These are phyloP conservation scores for Anas acuta DNA, from an alignment of 2,797 vertebrate genomes.

Conservation along the genomic window DNA sequence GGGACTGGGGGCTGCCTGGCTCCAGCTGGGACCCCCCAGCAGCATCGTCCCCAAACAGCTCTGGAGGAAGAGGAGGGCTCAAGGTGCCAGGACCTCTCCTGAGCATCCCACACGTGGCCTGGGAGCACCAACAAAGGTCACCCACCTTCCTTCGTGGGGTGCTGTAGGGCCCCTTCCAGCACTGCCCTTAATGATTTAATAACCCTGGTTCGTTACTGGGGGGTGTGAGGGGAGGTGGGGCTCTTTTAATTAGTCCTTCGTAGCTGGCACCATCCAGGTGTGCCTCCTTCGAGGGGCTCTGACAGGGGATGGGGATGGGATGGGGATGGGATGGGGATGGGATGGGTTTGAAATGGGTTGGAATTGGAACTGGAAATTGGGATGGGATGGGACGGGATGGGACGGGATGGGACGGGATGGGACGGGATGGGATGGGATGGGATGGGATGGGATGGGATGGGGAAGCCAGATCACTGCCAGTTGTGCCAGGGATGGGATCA, in stretches of 20 bases:
- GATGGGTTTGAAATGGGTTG: no score
- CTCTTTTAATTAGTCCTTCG: not conserved
- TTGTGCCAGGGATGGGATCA: fast-evolving
- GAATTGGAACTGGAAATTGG: no score
- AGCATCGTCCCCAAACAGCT: no score
- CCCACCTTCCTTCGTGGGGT: no score
- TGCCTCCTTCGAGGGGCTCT: not conserved
- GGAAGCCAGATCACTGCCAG: fast-evolving
- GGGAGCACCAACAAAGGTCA: not conserved
- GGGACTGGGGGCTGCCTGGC: no score
- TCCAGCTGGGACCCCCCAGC: not conserved
- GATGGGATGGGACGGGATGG: not conserved
- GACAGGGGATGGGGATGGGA: not conserved
- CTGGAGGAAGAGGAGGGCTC: not conserved
- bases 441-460: not conserved
- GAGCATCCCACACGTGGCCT: not conserved
- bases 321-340: no score
- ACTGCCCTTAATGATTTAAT: not conserved
- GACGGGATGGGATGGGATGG: no score
- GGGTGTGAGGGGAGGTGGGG: fast-evolving
- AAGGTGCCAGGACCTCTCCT: no score
- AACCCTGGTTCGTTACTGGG: not conserved
- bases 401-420: no score
- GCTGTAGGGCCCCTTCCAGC: not conserved
- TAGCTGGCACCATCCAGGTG: not conserved